These are phyloP conservation scores for Coregonus clupeaformis DNA, from an alignment of 2,113 vertebrate genomes.

Conservation along the genomic window DNA sequence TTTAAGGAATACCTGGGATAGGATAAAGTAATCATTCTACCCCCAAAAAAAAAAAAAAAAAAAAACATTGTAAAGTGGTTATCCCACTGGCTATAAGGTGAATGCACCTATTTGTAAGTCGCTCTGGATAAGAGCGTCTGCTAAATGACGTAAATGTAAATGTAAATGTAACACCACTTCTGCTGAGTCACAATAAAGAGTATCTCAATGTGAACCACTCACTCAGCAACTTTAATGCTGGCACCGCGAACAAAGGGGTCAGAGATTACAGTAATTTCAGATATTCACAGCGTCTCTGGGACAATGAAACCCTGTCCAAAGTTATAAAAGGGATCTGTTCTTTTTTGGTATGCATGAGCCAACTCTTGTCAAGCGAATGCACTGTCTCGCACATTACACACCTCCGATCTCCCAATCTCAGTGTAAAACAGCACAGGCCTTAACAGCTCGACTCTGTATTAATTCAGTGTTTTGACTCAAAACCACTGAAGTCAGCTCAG, in stretches of 20 bases:
- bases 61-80: no score
- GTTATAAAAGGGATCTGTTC: constrained; percentile 47
- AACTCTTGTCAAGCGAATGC: constrained; percentile 17
- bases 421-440: constrained; percentile 6
- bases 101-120: no score
- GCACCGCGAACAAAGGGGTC: constrained; percentile 59
- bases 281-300: constrained; percentile 54
- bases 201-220: constrained; percentile 59
- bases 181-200: constrained; percentile 54
- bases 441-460: constrained; percentile 10
- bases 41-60: no score
- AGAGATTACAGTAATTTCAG: constrained; percentile 60
- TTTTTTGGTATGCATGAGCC: background rate
- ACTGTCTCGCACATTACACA: constrained; percentile 7
- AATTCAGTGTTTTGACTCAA: constrained; percentile 34
- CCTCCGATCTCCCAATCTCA: background rate
- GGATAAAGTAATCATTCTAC: no score
- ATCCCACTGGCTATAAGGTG: no score
- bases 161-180: constrained; percentile 1
- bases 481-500: constrained; percentile 57
- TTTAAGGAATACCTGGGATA: no score
- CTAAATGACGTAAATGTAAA: no score
- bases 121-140: no score
- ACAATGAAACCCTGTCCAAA: constrained; percentile 51
- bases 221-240: constrained; percentile 71